Base-by-base conservation (phyloP, 30 jellyfish, hydroid and myxozoan genomes). In the Aurelia aurita complex sp. Pacific region DNA sequence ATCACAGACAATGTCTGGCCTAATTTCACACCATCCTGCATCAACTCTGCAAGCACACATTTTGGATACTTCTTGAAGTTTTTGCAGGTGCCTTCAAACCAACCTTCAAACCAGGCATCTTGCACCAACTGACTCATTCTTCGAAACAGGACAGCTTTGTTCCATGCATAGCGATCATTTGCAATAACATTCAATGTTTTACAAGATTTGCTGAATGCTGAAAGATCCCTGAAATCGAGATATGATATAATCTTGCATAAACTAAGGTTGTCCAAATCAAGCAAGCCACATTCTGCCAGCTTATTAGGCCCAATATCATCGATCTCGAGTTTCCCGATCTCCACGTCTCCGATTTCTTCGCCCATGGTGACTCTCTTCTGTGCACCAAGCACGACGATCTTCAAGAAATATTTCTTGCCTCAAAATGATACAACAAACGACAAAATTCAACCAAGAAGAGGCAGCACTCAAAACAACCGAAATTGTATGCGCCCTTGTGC, bases 21-120 rank as follows among this genome's bases (percentile, higher is more conserved):
- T 17, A 82, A 76, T 5, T 68, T 15, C 38, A 82, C 85, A 11
- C 91, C 80, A 16, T 62, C 84, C 10, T 76, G 76, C 79, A 82
- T 71, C 52, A 82, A 74, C 42, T 59, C 23, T 15, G 80, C 55
- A 4, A 69, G 79, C 36, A 62, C 82, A 63, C 91, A 72, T 52
- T 73, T 82, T 19, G 85, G 91, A 35, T 82, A 82, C 3, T 81
- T 81, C 76, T 67, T 67, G 54, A 65, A 81, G 83, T 50, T 34
- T 23, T 50, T 54, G 38, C 29, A 78, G 32, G 17, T 72, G 15
- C 34, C 73, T 29, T 60, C 91, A 60, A 82, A 82, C 79, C 81
- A 64, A 10, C 91, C 91, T 43, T 82, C 85, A 66, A 82, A 82
- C 85, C 91, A 82, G 43, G 91, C 91, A 50, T 63, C 61, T 60